Evolutionary conservation across 1,140 invertebrate species (phyloP).

Genomic region (Lepidostoma basale): DNA sequence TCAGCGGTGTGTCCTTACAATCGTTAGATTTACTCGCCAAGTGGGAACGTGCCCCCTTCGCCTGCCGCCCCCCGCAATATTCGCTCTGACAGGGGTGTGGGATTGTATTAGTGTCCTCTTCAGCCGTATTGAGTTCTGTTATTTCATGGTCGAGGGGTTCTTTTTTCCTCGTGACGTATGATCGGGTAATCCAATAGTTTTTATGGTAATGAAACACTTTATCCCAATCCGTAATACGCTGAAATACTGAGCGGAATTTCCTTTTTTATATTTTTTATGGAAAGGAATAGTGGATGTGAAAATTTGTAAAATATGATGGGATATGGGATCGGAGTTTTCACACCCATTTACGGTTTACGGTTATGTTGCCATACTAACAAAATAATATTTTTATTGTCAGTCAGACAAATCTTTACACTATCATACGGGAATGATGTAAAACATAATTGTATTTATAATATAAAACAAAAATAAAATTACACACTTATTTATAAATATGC

Average conservation of each 20-base stretch:
- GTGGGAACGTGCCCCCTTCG: slow-evolving; percentile 33
- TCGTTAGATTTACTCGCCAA: slow-evolving; percentile 40
- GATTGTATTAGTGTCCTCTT: background rate
- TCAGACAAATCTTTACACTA: no score
- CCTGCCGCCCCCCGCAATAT: background rate
- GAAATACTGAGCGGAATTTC: background rate
- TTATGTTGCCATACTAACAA: no score
- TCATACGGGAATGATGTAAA: no score
- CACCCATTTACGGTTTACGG: no score
- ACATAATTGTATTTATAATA: no score
- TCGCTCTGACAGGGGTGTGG: background rate
- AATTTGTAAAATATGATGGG: no score
- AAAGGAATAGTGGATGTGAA: no score
- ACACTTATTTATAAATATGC: no score
- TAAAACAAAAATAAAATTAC: no score
- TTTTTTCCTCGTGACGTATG: background rate
- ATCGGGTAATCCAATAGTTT: background rate
- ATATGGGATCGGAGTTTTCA: no score
- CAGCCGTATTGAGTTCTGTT: background rate
- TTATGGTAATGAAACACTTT: background rate
- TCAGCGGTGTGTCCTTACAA: slow-evolving; percentile 41
- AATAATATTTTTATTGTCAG: no score
- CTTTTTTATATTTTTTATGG: no score
- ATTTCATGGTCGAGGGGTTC: background rate
- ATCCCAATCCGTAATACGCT: background rate